Evolutionary conservation across 2,888 invertebrate species (phyloP).

Genomic region (Helleia helle): DNA sequence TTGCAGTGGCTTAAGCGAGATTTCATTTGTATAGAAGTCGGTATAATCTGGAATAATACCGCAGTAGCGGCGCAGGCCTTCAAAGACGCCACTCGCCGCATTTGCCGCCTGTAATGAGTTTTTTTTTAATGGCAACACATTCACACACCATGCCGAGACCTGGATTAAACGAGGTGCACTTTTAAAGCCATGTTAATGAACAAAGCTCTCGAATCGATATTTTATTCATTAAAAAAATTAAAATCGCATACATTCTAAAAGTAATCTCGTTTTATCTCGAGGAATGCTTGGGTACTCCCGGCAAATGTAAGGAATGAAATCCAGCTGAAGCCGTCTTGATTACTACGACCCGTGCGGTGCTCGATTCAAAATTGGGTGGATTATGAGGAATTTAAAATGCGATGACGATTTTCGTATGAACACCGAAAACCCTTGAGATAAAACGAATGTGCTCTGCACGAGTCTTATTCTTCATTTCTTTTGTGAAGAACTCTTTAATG

Average conservation of each 20-base stretch:
- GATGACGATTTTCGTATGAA: conserved; percentile 71
- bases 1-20: conserved; percentile 72
- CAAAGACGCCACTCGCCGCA: conserved; percentile 69
- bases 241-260: conserved; percentile 20
- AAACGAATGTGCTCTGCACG: conserved; percentile 31
- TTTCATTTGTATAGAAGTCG: conserved; percentile 71
- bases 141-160: conserved; percentile 51
- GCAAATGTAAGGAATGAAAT: conserved; percentile 55
- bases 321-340: conserved; percentile 67
- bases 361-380: conserved; percentile 69
- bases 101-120: conserved; percentile 69
- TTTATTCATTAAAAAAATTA: conserved; percentile 18
- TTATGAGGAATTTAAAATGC: conserved; percentile 70
- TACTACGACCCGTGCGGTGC: conserved; percentile 56
- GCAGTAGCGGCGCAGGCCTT: conserved; percentile 62
- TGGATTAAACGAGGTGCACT: conserved; percentile 38
- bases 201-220: conserved; percentile 25
- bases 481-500: conserved; percentile 8
- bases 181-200: conserved; percentile 26
- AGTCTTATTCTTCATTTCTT: conserved; percentile 19
- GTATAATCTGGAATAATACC: conserved; percentile 72
- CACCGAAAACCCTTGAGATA: conserved; percentile 47
- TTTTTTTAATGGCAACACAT: conserved; percentile 69
- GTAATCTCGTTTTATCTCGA: conserved; percentile 28
- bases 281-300: conserved; percentile 37